Evolutionary conservation across 2,797 vertebrate species (phyloP).

Genomic region (Eulemur mongoz): DNA sequence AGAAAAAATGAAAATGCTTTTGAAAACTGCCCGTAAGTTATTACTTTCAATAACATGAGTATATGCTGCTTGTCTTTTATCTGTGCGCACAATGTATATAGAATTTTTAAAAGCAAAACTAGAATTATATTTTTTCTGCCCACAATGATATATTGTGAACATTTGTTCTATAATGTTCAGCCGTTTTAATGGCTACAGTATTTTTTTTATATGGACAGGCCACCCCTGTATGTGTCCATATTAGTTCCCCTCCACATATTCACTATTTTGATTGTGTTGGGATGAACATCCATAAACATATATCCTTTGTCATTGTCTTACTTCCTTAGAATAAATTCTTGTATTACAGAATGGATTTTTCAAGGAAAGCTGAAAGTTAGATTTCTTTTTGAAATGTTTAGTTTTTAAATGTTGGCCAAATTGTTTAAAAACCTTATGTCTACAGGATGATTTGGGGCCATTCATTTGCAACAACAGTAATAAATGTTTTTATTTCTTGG

Average conservation of each 20-base stretch:
- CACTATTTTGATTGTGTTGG: neutral
- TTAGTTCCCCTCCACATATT: neutral
- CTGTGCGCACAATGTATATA: neutral
- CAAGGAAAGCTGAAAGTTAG: neutral
- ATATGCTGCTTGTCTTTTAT: neutral
- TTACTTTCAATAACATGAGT: neutral
- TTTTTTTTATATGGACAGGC: neutral
- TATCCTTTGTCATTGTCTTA: neutral
- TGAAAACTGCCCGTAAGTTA: neutral
- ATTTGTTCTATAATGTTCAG: neutral
- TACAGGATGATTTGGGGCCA: neutral
- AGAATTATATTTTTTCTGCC: neutral
- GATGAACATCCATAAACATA: neutral
- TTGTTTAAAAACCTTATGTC: neutral
- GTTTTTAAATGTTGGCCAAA: neutral
- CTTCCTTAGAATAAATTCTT: conserved; percentile 1
- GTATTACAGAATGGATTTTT: neutral
- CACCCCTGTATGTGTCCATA: neutral
- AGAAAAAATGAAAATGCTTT: neutral
- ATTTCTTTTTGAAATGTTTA: neutral
- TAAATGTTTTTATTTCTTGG: neutral
- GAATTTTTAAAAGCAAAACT: neutral
- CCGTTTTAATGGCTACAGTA: neutral
- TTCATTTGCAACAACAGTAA: neutral
- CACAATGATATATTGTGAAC: neutral